Evolutionary conservation across 2,113 vertebrate species (phyloP), one percentile per base, ranked within the genome.

Genomic region (Coturnix japonica): DNA sequence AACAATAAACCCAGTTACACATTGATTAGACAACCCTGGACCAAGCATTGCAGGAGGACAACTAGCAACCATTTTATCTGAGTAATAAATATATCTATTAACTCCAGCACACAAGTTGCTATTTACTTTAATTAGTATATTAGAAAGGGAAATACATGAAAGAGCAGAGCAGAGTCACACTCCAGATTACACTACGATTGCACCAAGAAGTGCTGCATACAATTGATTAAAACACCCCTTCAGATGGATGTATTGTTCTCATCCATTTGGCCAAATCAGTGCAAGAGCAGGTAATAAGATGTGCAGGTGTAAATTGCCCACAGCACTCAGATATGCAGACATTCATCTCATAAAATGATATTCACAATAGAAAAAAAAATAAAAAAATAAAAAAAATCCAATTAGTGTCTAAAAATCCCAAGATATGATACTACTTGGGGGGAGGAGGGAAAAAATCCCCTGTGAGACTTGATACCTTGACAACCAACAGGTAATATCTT

Each of bases 401-500:
- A 95, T 88, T 91, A 91, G 60, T 81, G 80, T 90, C 76, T 86
- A 85, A 94, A 91, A 95, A 91, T 90, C 93, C 82, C 88, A 86
- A 95, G 88, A 94, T 11, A 69, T 14, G 47, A 71, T 35, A 47
- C 9, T 75, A 67, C 87, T 60, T 66, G 44, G 59, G 61, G 23
- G 54, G 35, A 10, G 26, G 7, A 22, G 25, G 46, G 16, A 1
- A 6, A 19, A 72, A 91, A 57, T 59, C 59, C 37, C 88, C 74
- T 89, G 33, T 78, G 61, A 93, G 88, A 79, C 79, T 90, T 56
- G 79, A 94, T 93, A 88, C 77, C 90, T 90, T 95, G 93, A 94
- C 95, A 95, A 91, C 92, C 83, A 96, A 86, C 70, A 87, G 81
- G 89, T 88, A 93, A 87, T 78, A 90, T 90, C 94, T 91, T 90